phyloP scores from a whole-genome alignment of 1,140 invertebrate genomes.

The Dreissena polymorpha region DNA sequence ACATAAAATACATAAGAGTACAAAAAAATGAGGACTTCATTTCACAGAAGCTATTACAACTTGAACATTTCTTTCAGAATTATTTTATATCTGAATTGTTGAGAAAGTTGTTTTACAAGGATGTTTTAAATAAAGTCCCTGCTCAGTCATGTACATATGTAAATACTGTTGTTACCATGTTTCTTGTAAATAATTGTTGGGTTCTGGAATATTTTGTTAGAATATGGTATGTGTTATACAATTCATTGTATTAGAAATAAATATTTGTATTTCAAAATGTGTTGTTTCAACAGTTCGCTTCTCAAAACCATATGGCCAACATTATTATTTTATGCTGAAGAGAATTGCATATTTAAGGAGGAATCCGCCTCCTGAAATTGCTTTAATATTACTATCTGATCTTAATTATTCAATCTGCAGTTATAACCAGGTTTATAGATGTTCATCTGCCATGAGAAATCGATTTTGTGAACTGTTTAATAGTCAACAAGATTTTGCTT shows the following conservation, averaged over 20 bases:
- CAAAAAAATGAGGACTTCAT: conserved; percentile 48
- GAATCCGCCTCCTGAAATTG: too few relatives aligned
- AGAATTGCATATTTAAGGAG: not conserved
- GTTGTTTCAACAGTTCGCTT: not conserved
- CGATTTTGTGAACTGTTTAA: too few relatives aligned
- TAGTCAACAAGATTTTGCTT: too few relatives aligned
- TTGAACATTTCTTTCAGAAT: conserved; percentile 47
- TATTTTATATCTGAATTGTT: conserved; percentile 22
- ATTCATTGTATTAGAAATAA: not conserved
- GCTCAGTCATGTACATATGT: not conserved
- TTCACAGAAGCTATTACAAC: conserved; percentile 42
- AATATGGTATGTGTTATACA: not conserved
- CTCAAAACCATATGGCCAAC: not conserved
- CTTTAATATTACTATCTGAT: too few relatives aligned
- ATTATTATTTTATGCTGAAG: not conserved
- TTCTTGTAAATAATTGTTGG: not conserved
- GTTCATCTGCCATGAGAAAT: too few relatives aligned
- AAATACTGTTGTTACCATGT: not conserved
- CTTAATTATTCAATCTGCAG: too few relatives aligned
- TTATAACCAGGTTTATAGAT: too few relatives aligned
- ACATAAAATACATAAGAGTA: conserved; percentile 51
- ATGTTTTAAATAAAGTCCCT: not conserved
- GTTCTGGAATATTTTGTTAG: not conserved
- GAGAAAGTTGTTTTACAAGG: conserved; percentile 31
- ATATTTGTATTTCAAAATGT: not conserved